phyloP scores from a whole-genome alignment of 2,113 vertebrate genomes.

The Thamnaconus septentrionalis region DNA sequence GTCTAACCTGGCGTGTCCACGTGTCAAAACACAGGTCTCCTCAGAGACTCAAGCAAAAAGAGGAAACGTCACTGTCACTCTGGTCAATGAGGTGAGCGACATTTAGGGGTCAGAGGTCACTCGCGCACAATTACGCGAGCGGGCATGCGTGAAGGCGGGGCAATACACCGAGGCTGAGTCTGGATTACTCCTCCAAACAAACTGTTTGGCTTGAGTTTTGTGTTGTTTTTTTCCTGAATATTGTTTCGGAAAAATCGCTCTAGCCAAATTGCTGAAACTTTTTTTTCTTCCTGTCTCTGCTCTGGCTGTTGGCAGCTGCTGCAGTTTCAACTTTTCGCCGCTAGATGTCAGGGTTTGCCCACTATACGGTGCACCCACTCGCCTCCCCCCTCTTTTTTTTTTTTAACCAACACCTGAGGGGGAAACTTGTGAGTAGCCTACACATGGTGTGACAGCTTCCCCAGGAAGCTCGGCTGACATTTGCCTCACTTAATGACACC shows the following conservation, averaged over 20 bases:
- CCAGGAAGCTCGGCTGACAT: constrained; percentile 92
- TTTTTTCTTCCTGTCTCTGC: not conserved
- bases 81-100: constrained; percentile 46
- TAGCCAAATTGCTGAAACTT: not conserved
- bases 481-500: constrained; percentile 97
- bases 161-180: not conserved
- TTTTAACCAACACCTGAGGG: constrained; percentile 62
- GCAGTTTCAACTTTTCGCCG: constrained; percentile 68
- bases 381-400: constrained; percentile 22
- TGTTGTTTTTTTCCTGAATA: not conserved
- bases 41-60: not conserved
- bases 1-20: not conserved
- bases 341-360: constrained; percentile 89
- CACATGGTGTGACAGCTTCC: constrained; percentile 84
- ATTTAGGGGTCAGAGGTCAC: constrained; percentile 65
- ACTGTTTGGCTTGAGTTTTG: not conserved
- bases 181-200: constrained; percentile 1
- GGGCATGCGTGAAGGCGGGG: too few species aligned
- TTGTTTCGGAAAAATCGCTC: not conserved
- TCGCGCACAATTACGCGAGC: constrained; percentile 17
- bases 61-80: constrained; percentile 13
- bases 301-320: not conserved
- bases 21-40: not conserved
- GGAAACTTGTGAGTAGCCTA: constrained; percentile 72
- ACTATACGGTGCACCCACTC: constrained; percentile 57